Evolutionary conservation across 2,113 vertebrate genomes (phyloP).

Genomic region (Myrmecobius fasciatus): DNA sequence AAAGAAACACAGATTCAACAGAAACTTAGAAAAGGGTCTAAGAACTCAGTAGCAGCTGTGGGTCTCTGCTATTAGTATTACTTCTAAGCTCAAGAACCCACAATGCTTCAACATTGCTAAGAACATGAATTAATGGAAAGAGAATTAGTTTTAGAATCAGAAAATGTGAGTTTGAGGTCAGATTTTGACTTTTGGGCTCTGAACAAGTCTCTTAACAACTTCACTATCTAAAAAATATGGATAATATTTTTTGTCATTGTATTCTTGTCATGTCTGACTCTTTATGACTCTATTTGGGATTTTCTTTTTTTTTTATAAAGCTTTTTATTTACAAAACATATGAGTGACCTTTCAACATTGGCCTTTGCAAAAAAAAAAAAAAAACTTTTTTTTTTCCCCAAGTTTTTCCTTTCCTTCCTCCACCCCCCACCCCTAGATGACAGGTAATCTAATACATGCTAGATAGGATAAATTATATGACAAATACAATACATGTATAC

Average conservation of each 20-base stretch:
- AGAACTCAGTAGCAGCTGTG: not conserved
- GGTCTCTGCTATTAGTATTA: not conserved
- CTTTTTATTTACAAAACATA: no score
- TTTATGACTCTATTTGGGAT: not conserved
- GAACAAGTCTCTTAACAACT: not conserved
- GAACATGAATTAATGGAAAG: not conserved
- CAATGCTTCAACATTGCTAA: not conserved
- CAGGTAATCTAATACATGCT: no score
- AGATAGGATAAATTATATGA: no score
- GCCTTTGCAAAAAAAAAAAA: no score
- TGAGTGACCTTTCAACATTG: no score
- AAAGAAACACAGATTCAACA: not conserved
- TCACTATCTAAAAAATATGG: not conserved
- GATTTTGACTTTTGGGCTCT: not conserved
- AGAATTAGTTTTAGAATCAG: not conserved
- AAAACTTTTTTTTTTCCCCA: no score
- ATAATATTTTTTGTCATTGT: not conserved
- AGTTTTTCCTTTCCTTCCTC: no score
- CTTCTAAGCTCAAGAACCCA: not conserved
- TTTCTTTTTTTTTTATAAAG: no score
- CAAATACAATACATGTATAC: no score
- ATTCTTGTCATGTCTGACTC: not conserved
- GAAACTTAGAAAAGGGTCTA: not conserved
- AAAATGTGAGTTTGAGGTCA: not conserved
- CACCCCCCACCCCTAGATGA: no score